Conservation (phyloP, 2,888 invertebrate genomes). For the Agrochola lychnidis region DNA sequence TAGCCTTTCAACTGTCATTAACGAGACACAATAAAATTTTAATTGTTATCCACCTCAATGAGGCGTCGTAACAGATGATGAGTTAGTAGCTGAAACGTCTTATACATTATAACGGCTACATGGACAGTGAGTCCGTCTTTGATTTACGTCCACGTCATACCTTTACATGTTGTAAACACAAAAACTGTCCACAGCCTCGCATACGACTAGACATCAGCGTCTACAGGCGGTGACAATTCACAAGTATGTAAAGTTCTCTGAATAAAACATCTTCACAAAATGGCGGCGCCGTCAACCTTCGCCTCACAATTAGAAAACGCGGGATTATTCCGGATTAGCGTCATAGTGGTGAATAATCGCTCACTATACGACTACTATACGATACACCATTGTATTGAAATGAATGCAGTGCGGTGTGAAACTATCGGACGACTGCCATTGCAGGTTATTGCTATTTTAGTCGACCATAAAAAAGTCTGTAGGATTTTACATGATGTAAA, state of each 20-base stretch:
- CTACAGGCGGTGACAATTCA: constrained; percentile 40
- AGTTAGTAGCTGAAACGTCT: too few relatives aligned
- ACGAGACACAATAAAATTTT: too few relatives aligned
- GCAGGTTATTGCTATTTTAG: constrained; percentile 44
- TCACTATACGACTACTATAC: constrained; percentile 25
- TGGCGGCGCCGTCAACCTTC: constrained; percentile 41
- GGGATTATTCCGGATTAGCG: constrained; percentile 58
- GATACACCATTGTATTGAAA: constrained; percentile 65
- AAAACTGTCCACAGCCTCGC: constrained; percentile 1
- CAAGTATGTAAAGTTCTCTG: constrained; percentile 59
- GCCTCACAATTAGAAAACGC: constrained; percentile 61
- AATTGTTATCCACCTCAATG: too few relatives aligned
- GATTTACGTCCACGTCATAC: not conserved
- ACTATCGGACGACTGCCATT: constrained; percentile 20
- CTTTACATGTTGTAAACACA: constrained; percentile 1
- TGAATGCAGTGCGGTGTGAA: constrained; percentile 43
- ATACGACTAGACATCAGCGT: constrained; percentile 12
- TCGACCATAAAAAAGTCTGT: constrained; percentile 11
- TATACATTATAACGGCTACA: not conserved
- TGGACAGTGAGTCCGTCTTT: not conserved
- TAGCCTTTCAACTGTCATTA: too few relatives aligned
- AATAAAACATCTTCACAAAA: constrained; percentile 63
- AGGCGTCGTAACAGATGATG: too few relatives aligned
- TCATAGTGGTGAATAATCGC: constrained; percentile 64
- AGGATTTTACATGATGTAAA: not conserved